A percentile compares a stretch with the other conserved stretches of the same genome.
Conservation (phyloP, 2,797 vertebrate genomes). For the Chaenodraco wilsoni region DNA sequence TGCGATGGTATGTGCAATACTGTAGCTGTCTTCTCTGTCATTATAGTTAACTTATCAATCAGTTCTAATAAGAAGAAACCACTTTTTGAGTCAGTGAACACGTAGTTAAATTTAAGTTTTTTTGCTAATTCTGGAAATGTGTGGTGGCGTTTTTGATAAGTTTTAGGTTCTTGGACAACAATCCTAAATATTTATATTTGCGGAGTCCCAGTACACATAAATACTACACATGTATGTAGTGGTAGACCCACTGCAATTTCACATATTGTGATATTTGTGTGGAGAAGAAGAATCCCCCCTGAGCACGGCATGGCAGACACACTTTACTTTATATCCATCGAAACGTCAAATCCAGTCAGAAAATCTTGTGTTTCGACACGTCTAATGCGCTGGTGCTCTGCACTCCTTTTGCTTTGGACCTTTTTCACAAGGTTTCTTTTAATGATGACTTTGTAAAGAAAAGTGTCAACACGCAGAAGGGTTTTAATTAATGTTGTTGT, state of each 20-base stretch:
- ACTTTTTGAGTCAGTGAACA: slow-evolving; percentile 67
- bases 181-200: slow-evolving; percentile 8
- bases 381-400: slow-evolving; percentile 52
- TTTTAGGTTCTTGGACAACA: slow-evolving; percentile 19
- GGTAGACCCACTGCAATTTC: slow-evolving; percentile 35
- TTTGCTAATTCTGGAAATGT: slow-evolving; percentile 31
- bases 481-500: slow-evolving; percentile 48
- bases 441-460: slow-evolving; percentile 32
- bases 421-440: slow-evolving; percentile 45
- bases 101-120: slow-evolving; percentile 28
- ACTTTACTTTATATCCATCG: slow-evolving; percentile 33
- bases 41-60: slow-evolving; percentile 74
- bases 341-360: slow-evolving; percentile 23
- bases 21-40: slow-evolving; percentile 68
- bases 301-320: slow-evolving; percentile 14
- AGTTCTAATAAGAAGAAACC: slow-evolving; percentile 65
- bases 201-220: slow-evolving; percentile 32
- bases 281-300: slow-evolving; percentile 12
- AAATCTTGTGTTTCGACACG: slow-evolving; percentile 28
- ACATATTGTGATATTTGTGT: slow-evolving; percentile 56
- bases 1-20: slow-evolving; percentile 76
- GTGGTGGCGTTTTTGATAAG: slow-evolving; percentile 32
- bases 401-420: slow-evolving; percentile 39
- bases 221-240: slow-evolving; percentile 36
- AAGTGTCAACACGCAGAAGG: slow-evolving; percentile 25